Conservation (phyloP, 1,140 invertebrate species). For the Psilanteris sp. region DNA sequence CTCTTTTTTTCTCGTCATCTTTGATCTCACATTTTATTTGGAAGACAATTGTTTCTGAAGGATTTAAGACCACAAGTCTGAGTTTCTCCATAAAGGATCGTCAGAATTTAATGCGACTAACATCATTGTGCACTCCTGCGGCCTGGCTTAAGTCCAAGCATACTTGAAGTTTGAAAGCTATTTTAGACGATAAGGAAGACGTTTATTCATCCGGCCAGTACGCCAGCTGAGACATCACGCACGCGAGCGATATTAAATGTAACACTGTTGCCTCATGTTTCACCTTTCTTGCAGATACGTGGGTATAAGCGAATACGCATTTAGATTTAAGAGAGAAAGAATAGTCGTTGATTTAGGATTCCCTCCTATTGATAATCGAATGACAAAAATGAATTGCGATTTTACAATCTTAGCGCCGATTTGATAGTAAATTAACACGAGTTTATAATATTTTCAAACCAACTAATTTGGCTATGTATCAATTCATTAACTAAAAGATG, state of each 20-base stretch:
- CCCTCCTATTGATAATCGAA: no score
- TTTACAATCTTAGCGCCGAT: no score
- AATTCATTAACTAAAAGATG: no score
- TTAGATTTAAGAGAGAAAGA: slow-evolving; percentile 39
- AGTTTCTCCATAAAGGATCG: slow-evolving; percentile 54
- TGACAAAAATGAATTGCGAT: no score
- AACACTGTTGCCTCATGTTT: slow-evolving; percentile 65
- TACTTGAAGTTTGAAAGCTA: slow-evolving; percentile 77
- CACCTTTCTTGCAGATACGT: slow-evolving; percentile 58
- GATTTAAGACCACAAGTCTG: slow-evolving; percentile 12
- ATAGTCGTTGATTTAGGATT: no score
- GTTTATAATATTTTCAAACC: no score
- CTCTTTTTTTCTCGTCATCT: slow-evolving; percentile 31
- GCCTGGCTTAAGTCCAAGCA: slow-evolving; percentile 77
- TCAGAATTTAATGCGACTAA: slow-evolving; percentile 70
- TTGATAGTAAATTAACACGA: no score
- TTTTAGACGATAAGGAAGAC: slow-evolving; percentile 80
- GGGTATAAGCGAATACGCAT: slow-evolving; percentile 45
- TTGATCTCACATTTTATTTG: slow-evolving; percentile 34
- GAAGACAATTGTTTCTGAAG: slow-evolving; percentile 37
- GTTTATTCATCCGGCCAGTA: slow-evolving; percentile 78
- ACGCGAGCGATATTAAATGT: slow-evolving; percentile 71
- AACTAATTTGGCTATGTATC: no score
- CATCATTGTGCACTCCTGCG: slow-evolving; percentile 75
- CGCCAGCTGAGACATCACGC: slow-evolving; percentile 74